Evolutionary conservation across 1,140 invertebrate genomes (phyloP).

Genomic region (Holcopasites calliopsidis): DNA sequence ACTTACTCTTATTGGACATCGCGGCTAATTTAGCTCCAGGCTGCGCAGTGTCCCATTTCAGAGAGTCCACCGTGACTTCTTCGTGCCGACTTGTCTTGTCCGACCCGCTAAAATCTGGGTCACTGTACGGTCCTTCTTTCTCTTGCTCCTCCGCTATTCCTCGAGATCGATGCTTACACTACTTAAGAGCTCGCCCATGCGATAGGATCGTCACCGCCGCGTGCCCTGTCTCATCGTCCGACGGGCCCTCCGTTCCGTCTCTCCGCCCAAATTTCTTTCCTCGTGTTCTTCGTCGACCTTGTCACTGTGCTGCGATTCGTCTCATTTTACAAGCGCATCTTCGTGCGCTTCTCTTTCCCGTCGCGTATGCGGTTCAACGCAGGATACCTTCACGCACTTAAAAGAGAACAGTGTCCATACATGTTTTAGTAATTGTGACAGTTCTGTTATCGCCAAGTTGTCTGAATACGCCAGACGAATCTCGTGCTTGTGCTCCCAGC

Average conservation of each 20-base stretch:
- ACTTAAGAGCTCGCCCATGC: slow-evolving; percentile 26
- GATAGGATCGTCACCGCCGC: slow-evolving; percentile 17
- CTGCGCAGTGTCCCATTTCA: slow-evolving; percentile 75
- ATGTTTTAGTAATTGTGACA: background rate
- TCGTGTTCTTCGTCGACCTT: background rate
- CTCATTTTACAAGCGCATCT: background rate
- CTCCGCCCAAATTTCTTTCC: slow-evolving; percentile 10
- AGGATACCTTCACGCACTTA: no score
- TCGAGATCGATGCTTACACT: slow-evolving; percentile 18
- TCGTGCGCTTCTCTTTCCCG: background rate
- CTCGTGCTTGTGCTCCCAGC: background rate
- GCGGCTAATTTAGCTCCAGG: slow-evolving; percentile 75
- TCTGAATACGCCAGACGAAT: background rate
- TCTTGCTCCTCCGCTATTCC: slow-evolving; percentile 17
- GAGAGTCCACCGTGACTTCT: slow-evolving; percentile 63
- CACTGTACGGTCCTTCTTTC: slow-evolving; percentile 52
- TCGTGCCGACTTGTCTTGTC: slow-evolving; percentile 52
- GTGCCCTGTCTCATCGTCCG: slow-evolving; percentile 41
- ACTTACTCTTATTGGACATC: slow-evolving; percentile 79
- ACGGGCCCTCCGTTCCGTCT: background rate
- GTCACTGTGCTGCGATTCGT: background rate
- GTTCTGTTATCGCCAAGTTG: background rate
- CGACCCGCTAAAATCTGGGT: slow-evolving; percentile 71
- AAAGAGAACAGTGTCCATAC: background rate
- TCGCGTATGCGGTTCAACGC: background rate